Conservation (phyloP, 2,113 vertebrate species). For the Leptodactylus fuscus region DNA sequence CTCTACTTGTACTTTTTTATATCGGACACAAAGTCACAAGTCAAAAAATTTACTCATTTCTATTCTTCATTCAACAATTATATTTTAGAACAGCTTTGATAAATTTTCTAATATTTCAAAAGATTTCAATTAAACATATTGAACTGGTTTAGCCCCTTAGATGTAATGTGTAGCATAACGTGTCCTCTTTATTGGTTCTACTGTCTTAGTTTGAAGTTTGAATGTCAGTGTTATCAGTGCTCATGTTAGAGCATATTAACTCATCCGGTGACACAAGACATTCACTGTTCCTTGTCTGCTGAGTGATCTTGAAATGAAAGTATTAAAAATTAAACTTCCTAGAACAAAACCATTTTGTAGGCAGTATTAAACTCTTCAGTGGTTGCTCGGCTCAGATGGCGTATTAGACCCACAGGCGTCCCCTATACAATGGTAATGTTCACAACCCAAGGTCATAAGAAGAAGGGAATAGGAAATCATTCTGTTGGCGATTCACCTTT, state of each 20-base stretch:
- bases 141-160: not conserved
- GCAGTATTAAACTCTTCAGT: conserved; percentile 10
- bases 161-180: not conserved
- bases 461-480: not conserved
- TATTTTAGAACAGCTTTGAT: not conserved
- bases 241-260: not conserved
- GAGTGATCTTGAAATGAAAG: conserved; percentile 16
- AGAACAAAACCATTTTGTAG: conserved; percentile 18
- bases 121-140: not conserved
- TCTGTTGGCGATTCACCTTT: not conserved
- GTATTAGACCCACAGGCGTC: not conserved
- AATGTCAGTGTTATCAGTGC: not conserved
- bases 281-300: conserved; percentile 15
- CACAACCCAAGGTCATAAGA: not conserved
- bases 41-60: no score
- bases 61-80: not conserved
- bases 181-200: not conserved
- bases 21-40: no score
- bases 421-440: not conserved
- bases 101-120: not conserved
- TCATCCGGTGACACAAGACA: not conserved
- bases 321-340: conserved; percentile 27
- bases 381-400: conserved; percentile 2
- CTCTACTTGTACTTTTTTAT: no score
- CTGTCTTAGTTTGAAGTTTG: not conserved